Conservation (phyloP, 2,888 invertebrate genomes). For the Pogonocherus hispidulus region DNA sequence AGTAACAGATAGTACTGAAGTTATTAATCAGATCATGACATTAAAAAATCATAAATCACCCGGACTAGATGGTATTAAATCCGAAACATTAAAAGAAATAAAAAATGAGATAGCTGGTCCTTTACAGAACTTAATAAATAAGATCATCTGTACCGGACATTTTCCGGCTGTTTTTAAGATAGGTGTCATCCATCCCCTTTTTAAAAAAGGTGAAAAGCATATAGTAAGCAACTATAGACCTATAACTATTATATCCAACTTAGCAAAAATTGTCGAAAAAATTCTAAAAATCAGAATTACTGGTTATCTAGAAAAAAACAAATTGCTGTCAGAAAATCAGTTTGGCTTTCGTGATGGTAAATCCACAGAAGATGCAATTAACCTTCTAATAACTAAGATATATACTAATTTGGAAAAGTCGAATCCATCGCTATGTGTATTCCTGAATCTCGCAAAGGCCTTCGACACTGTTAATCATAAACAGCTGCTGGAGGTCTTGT, state of each 20-base stretch:
- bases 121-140: slow-evolving; percentile 4
- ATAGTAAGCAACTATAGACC: slow-evolving; percentile 1
- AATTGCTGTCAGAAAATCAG: background rate
- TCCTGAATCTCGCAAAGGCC: no score
- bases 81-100: slow-evolving; percentile 17
- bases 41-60: background rate
- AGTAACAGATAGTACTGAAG: slow-evolving; percentile 1
- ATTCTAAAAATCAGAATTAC: no score
- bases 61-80: slow-evolving; percentile 1
- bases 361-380: slow-evolving; percentile 12
- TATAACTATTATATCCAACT: no score
- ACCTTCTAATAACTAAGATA: slow-evolving; percentile 8
- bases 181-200: background rate
- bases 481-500: no score
- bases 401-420: background rate
- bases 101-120: slow-evolving; percentile 9
- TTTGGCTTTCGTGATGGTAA: background rate
- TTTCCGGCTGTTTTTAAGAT: slow-evolving; percentile 14
- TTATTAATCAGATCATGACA: slow-evolving; percentile 13
- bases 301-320: no score
- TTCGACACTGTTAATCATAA: no score
- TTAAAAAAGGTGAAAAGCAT: slow-evolving; percentile 3
- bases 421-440: slow-evolving; percentile 6
- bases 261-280: no score
- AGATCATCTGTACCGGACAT: background rate